Conservation (phyloP, 1,140 invertebrate species). For the Lepidurus couesii region DNA sequence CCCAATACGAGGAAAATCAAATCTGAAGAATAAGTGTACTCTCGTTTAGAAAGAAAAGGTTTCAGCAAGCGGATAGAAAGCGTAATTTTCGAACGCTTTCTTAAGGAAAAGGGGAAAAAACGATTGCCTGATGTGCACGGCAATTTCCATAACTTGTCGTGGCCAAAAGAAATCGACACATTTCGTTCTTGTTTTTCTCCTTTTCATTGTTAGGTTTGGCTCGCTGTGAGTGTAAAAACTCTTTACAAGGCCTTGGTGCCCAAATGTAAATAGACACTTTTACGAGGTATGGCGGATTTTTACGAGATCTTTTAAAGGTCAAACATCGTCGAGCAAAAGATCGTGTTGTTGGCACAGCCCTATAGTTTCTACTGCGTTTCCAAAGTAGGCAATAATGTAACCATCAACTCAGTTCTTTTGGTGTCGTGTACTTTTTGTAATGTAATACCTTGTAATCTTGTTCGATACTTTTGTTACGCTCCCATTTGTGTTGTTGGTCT, state of each 20-base stretch:
- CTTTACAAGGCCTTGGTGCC: not conserved
- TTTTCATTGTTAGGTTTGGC: no score
- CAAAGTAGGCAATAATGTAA: not conserved
- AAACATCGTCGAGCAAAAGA: not conserved
- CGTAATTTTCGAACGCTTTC: no score
- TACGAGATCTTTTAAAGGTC: not conserved
- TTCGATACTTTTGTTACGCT: not conserved
- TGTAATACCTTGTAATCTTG: constrained; percentile 1
- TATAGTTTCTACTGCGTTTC: not conserved
- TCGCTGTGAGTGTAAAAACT: not conserved
- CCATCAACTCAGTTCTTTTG: not conserved
- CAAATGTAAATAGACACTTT: not conserved
- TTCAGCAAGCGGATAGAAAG: no score
- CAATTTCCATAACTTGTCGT: no score
- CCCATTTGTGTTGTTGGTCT: not conserved
- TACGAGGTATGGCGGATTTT: not conserved
- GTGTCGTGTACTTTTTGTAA: not conserved
- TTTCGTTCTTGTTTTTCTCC: no score
- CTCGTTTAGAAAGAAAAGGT: no score
- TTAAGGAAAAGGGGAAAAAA: no score
- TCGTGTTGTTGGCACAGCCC: not conserved
- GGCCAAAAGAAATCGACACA: no score
- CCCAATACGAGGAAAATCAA: no score
- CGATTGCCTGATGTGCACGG: no score
- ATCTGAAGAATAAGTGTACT: no score